Evolutionary conservation across 2,797 vertebrate species (phyloP), one percentile per base, ranked within the genome.

Genomic region (Stomatorhinus walkeri): DNA sequence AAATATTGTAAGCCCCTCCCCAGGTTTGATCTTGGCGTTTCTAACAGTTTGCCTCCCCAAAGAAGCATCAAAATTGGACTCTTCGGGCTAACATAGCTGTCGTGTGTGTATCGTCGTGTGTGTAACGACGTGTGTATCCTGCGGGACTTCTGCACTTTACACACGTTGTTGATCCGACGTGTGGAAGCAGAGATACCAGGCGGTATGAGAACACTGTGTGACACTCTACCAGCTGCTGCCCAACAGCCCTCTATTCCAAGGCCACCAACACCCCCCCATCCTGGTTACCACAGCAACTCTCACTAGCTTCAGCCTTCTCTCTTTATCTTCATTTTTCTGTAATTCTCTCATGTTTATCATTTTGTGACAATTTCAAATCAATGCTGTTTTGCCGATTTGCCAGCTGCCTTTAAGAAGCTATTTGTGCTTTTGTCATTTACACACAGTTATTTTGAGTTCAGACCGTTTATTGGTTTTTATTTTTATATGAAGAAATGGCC

Each of bases 271-370:
- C 92, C 92, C 89, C 90, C 89, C 79, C 14, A 2, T 87, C 91
- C 91, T 88, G 85, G 95, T 96, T 95, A 93, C 95, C 94, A 95
- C 93, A 94, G 95, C 94, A 95, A 96, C 96, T 93, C 93, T 89
- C 90, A 89, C 94, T 90, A 89, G 90, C 89, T 61, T 89, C 89
- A 91, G 79, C 91, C 64, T 9, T 88, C 89, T 88, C 86, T 86
- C 81, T 59, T 84, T 83, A 87, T 86, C 87, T 72, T 43, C 46
- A 9, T 49, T 48, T 8, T 8, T 51, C 87, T 48, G 56, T 46
- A 48, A 76, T 88, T 54, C 32, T 86, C 87, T 36, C 87, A 87
- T 64, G 68, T 76, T 9, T 54, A 89, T 68, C 83, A 8, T 8
- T 9, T 68, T 22, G 5, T 83, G 28, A 28, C 54, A 49, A 24